phyloP scores from a whole-genome alignment of 1,140 invertebrate species.

The Drosophila biarmipes region DNA sequence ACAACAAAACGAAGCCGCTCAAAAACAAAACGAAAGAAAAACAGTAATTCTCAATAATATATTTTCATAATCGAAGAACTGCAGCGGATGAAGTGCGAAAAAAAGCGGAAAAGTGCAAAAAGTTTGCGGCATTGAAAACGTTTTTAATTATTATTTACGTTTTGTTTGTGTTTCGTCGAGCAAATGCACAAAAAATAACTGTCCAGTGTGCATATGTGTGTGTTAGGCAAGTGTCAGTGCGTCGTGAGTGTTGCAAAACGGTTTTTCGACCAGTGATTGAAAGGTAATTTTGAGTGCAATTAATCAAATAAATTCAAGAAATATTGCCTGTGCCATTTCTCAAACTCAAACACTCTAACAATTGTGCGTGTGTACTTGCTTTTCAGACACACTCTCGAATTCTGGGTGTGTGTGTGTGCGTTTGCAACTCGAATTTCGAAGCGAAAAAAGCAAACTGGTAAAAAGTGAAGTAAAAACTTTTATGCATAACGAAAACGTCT shows the following conservation, averaged over 20 bases:
- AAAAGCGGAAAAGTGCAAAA: slow-evolving; percentile 33
- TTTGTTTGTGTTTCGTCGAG: slow-evolving; percentile 60
- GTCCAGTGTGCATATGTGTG: slow-evolving; percentile 21
- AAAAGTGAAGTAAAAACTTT: slow-evolving; percentile 51
- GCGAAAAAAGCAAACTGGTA: slow-evolving; percentile 29
- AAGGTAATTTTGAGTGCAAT: slow-evolving; percentile 56
- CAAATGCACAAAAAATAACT: slow-evolving; percentile 47
- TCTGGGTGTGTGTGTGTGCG: slow-evolving; percentile 32
- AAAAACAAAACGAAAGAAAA: not conserved
- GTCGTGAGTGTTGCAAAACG: slow-evolving; percentile 29
- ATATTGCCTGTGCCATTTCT: not conserved
- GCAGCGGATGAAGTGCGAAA: slow-evolving; percentile 38
- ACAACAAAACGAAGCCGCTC: slow-evolving; percentile 27
- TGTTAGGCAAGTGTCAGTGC: slow-evolving; percentile 12
- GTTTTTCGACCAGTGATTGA: slow-evolving; percentile 62
- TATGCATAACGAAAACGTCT: slow-evolving; percentile 68
- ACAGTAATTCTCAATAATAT: slow-evolving; percentile 42
- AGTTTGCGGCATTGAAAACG: slow-evolving; percentile 45
- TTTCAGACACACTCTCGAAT: slow-evolving; percentile 4
- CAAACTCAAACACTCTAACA: not conserved
- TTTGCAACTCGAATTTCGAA: slow-evolving; percentile 22
- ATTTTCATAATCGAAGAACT: slow-evolving; percentile 27
- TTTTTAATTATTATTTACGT: slow-evolving; percentile 72
- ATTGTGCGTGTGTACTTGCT: slow-evolving; percentile 33
- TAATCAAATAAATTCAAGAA: not conserved